Conservation (phyloP, 2,888 invertebrate species). For the Augochlorella aurata region DNA sequence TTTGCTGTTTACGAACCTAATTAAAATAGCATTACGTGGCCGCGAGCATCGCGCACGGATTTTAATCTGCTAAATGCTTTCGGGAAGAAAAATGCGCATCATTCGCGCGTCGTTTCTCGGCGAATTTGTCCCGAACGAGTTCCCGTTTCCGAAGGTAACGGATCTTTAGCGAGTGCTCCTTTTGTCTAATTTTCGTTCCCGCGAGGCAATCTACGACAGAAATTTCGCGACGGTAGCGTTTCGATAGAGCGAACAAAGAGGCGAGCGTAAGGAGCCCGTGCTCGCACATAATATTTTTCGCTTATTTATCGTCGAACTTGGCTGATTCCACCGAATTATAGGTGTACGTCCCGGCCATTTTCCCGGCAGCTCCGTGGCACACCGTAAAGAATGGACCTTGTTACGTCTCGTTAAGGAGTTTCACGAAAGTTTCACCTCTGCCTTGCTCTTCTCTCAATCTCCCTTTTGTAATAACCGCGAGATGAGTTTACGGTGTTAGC, state of each 20-base stretch:
- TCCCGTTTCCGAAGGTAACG: not conserved
- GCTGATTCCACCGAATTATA: slow-evolving; percentile 60
- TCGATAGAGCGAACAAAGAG: slow-evolving; percentile 26
- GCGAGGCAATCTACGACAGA: slow-evolving; percentile 2
- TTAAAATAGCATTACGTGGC: not conserved
- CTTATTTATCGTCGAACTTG: slow-evolving; percentile 62
- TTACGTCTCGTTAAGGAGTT: slow-evolving; percentile 75
- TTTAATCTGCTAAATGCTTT: slow-evolving; percentile 4
- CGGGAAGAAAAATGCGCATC: not conserved
- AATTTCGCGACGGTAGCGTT: slow-evolving; percentile 11
- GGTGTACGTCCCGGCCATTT: slow-evolving; percentile 54
- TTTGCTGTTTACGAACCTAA: not conserved
- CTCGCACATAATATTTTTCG: slow-evolving; percentile 52
- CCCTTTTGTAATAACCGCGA: slow-evolving; percentile 72
- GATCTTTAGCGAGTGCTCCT: not conserved
- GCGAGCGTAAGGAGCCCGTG: not conserved
- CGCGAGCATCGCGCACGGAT: not conserved
- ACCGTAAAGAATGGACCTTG: slow-evolving; percentile 70
- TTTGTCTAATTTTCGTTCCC: slow-evolving; percentile 10
- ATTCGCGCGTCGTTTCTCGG: not conserved
- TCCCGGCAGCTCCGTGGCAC: slow-evolving; percentile 50
- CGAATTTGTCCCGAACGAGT: not conserved
- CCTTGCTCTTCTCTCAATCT: slow-evolving; percentile 59
- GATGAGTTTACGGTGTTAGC: slow-evolving; percentile 69
- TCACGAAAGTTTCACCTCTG: slow-evolving; percentile 65